A percentile compares a stretch with the other conserved stretches of the same genome.
Evolutionary conservation across 2,888 invertebrate genomes (phyloP).

Genomic region (Tetragnatha montana): DNA sequence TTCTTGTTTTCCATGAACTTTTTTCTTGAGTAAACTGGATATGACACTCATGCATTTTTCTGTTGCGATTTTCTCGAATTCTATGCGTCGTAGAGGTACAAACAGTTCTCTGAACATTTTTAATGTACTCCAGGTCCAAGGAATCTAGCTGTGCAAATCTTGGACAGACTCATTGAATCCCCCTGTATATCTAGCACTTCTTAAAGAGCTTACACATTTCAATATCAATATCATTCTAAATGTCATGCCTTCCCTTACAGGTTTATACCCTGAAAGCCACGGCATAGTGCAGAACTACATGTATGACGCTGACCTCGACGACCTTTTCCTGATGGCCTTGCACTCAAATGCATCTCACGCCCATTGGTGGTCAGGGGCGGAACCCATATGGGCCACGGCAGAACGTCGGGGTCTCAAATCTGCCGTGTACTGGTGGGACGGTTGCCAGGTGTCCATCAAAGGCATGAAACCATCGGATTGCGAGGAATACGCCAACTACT

Average conservation of each 20-base stretch:
- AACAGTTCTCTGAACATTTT: too few relatives aligned
- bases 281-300: slow-evolving; percentile 76
- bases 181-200: too few relatives aligned
- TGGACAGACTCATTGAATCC: too few relatives aligned
- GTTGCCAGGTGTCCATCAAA: slow-evolving; percentile 72
- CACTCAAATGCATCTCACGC: slow-evolving; percentile 72
- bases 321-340: slow-evolving; percentile 71
- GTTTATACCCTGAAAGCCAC: slow-evolving; percentile 75
- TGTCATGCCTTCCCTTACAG: slow-evolving; percentile 34
- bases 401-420: slow-evolving; percentile 72
- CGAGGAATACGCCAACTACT: slow-evolving; percentile 67
- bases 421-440: slow-evolving; percentile 73
- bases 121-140: too few relatives aligned
- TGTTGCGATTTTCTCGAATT: too few relatives aligned
- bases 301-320: slow-evolving; percentile 74
- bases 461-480: slow-evolving; percentile 64
- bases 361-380: slow-evolving; percentile 73
- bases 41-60: too few relatives aligned
- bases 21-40: too few relatives aligned
- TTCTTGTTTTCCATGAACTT: too few relatives aligned
- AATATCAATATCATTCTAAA: too few relatives aligned
- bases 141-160: too few relatives aligned
- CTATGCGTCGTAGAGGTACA: too few relatives aligned
- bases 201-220: too few relatives aligned
- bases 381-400: slow-evolving; percentile 73